Evolutionary conservation across 2,113 vertebrate species (phyloP).

Genomic region (Hylia prasina): DNA sequence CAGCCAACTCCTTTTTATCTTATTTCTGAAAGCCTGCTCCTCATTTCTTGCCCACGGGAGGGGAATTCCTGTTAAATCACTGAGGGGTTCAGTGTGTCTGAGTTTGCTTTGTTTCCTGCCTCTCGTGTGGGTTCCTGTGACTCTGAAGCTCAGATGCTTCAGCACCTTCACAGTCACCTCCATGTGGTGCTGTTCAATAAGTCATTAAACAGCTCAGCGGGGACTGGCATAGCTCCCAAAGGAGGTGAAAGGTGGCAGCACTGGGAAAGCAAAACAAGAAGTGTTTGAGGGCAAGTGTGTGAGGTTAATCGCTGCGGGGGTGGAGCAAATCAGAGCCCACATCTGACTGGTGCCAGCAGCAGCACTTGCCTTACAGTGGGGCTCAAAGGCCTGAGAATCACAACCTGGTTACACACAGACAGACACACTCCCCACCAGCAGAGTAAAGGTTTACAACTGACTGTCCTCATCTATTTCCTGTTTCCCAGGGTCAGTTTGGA

Average conservation of each 20-base stretch:
- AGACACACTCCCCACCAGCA: accelerated
- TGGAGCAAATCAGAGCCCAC: accelerated
- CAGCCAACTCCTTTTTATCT: background rate
- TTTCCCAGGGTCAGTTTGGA: conserved; percentile 75
- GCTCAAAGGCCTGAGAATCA: background rate
- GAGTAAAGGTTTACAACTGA: background rate
- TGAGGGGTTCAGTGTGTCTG: background rate
- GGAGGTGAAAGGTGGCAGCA: background rate
- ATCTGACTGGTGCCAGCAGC: background rate
- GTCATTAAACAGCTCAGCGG: background rate
- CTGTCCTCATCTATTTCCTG: background rate
- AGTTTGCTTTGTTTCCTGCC: background rate
- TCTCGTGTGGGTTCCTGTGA: accelerated
- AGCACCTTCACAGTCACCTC: background rate
- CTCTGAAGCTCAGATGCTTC: background rate
- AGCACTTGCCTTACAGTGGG: background rate
- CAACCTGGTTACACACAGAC: background rate
- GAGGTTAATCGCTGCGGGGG: background rate
- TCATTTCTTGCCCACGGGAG: background rate
- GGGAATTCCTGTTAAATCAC: background rate
- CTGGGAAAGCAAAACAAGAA: background rate
- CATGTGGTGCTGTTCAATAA: background rate
- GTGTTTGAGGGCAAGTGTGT: background rate
- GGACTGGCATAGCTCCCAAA: background rate
- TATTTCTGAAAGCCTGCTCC: background rate